Evolutionary conservation across 2,797 vertebrate genomes (phyloP).

Genomic region (Tangara arthus): DNA sequence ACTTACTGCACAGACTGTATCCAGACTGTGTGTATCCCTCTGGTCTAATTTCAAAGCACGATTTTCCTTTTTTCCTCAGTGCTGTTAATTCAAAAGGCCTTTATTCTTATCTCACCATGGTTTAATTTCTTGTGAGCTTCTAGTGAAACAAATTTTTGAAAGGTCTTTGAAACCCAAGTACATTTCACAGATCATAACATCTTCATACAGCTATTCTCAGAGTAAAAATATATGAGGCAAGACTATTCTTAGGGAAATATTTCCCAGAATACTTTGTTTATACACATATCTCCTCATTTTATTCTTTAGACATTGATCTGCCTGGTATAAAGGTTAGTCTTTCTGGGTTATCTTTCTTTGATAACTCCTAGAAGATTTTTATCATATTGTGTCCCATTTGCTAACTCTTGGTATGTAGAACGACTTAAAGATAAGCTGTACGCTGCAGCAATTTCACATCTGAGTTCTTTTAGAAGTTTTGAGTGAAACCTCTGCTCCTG

Average conservation of each 20-base stretch:
- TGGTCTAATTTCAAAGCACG: neutral
- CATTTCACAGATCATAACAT: neutral
- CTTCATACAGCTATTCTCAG: neutral
- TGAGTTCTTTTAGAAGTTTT: conserved; percentile 33
- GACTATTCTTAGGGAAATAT: neutral
- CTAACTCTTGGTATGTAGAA: neutral
- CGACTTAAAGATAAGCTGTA: neutral
- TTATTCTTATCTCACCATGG: neutral
- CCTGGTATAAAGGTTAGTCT: neutral
- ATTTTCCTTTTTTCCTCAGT: neutral
- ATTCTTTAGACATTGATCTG: neutral
- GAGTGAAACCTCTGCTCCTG: conserved; percentile 24
- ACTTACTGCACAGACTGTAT: neutral
- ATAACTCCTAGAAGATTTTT: neutral
- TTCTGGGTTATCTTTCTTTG: neutral
- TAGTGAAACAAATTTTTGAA: neutral
- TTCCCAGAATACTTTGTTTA: neutral
- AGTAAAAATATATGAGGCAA: neutral
- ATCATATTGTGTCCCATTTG: neutral
- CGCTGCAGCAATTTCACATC: conserved; percentile 24
- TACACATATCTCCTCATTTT: neutral
- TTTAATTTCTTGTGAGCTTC: neutral
- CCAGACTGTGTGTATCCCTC: fast-evolving
- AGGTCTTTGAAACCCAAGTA: neutral
- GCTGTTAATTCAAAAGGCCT: neutral